These are phyloP conservation scores for Exaiptasia diaphana DNA, from an alignment of 64 coral and sea anemone species.

Conservation along the genomic window DNA sequence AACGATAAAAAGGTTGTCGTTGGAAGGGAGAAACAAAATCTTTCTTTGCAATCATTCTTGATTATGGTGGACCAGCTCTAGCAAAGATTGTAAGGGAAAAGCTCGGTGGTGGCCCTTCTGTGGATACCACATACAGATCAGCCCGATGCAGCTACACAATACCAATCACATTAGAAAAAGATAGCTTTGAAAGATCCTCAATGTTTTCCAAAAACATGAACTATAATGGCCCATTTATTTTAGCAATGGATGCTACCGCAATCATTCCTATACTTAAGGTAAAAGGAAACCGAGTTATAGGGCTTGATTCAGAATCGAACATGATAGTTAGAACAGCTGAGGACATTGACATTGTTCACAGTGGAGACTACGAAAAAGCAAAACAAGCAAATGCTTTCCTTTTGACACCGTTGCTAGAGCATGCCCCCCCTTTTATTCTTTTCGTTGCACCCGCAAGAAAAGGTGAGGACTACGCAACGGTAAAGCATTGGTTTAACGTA, in stretches of 20 bases:
- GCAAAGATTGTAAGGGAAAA: background rate
- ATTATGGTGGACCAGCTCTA: conserved; percentile 45
- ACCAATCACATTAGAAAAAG: background rate
- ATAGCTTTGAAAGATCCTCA: background rate
- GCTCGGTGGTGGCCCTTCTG: background rate
- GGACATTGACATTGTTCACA: conserved; percentile 23
- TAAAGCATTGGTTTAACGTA: conserved; percentile 31
- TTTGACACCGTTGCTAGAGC: conserved; percentile 40
- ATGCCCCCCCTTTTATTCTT: conserved; percentile 17
- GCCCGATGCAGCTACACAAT: background rate
- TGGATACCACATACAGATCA: background rate
- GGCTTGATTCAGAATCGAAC: conserved; percentile 3
- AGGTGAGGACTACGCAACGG: conserved; percentile 6
- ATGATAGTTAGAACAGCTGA: conserved; percentile 15
- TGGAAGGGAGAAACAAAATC: conserved; percentile 34
- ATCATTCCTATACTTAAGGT: background rate
- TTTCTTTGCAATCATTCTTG: conserved; percentile 49
- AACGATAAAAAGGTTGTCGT: background rate
- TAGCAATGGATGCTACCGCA: conserved; percentile 3
- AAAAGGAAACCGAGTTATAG: conserved; percentile 18
- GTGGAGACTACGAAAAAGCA: conserved; percentile 3
- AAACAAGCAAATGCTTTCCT: conserved; percentile 50
- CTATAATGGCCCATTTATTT: background rate
- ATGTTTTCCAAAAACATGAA: conserved; percentile 14
- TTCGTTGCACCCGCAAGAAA: conserved; percentile 18